Evolutionary conservation across 2,888 invertebrate genomes (phyloP).

Genomic region (Panorpa germanica): DNA sequence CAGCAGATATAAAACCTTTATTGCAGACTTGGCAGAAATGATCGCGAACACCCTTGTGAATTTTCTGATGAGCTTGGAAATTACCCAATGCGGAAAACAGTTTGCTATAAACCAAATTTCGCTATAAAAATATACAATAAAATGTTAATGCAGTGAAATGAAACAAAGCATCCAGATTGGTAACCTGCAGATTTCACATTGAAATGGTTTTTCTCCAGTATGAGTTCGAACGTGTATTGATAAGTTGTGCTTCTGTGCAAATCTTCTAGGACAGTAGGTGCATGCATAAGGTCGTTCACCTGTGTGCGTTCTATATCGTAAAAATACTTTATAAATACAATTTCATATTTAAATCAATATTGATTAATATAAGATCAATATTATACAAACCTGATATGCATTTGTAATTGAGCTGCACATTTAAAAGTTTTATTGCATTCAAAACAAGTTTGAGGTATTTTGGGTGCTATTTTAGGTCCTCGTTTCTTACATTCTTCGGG

Average conservation of each 20-base stretch:
- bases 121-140: constrained; percentile 1
- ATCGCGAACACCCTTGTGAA: constrained; percentile 38
- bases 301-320: constrained; percentile 30
- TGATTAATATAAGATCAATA: neutral
- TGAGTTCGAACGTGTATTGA: constrained; percentile 37
- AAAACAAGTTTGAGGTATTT: constrained; percentile 33
- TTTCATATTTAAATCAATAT: neutral
- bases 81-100: constrained; percentile 39
- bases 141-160: no score
- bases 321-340: neutral
- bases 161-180: no score
- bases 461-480: constrained; percentile 39
- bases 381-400: constrained; percentile 28
- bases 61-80: constrained; percentile 41
- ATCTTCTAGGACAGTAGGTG: constrained; percentile 32
- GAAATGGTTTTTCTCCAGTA: constrained; percentile 38
- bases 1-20: constrained; percentile 37
- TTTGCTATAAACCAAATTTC: constrained; percentile 23
- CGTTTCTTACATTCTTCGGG: constrained; percentile 35
- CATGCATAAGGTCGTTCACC: constrained; percentile 37
- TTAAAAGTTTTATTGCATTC: constrained; percentile 38
- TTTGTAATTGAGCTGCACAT: constrained; percentile 38
- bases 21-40: constrained; percentile 36
- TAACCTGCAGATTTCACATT: constrained; percentile 39
- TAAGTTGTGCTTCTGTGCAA: constrained; percentile 40